These are phyloP conservation scores for Scopus umbretta DNA, from an alignment of 2,113 vertebrate genomes.

Conservation along the genomic window DNA sequence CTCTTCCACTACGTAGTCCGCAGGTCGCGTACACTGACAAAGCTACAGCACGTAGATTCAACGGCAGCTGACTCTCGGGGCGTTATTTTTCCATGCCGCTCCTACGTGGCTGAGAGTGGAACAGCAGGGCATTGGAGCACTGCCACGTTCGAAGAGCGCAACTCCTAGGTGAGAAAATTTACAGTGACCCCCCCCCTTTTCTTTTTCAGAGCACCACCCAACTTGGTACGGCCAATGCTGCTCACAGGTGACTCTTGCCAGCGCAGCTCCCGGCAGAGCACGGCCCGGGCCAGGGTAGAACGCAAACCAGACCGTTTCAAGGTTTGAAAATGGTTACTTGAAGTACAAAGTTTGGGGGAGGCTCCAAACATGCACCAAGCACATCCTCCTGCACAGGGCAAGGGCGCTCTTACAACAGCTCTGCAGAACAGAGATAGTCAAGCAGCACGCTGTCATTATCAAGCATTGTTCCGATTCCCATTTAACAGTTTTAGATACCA, in stretches of 20 bases:
- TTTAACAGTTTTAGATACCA: not conserved
- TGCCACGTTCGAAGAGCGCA: rapidly evolving
- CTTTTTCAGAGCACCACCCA: not conserved
- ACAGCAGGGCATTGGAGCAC: rapidly evolving
- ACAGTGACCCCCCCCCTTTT: rapidly evolving
- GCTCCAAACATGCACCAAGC: not conserved
- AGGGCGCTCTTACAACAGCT: not conserved
- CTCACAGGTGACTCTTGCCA: not conserved
- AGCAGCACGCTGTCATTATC: not conserved
- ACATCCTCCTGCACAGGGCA: not conserved
- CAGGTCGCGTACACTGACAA: rapidly evolving
- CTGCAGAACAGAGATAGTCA: not conserved
- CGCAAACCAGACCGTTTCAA: not conserved
- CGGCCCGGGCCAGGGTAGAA: not conserved
- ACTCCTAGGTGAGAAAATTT: not conserved
- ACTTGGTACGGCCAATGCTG: rapidly evolving
- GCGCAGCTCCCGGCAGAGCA: not conserved
- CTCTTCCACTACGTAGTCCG: not conserved
- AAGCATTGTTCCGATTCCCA: not conserved
- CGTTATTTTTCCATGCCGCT: rapidly evolving
- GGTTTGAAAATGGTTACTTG: not conserved
- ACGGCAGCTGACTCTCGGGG: not conserved
- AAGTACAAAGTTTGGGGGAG: not conserved
- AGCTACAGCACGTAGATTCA: not conserved
- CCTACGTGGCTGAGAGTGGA: not conserved